Base-by-base conservation (phyloP, 37 sponge, comb jelly and placozoan species). In the Hormiphora californensis region DNA sequence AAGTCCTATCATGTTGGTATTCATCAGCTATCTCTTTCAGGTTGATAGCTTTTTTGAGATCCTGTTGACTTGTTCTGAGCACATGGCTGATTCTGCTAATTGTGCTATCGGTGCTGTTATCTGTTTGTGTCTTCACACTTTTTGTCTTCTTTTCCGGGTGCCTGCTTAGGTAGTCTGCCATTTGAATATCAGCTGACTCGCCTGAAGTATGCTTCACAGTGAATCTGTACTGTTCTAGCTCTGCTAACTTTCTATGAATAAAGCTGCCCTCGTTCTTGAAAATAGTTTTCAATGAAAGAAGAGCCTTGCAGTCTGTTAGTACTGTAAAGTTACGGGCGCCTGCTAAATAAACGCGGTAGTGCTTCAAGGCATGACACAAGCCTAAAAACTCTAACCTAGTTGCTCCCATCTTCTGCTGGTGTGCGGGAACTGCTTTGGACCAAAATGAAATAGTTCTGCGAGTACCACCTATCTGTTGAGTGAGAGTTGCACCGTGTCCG, bases 341-440 rank as follows among this genome's bases (percentile, higher is more conserved):
- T n/a, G n/a, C n/a, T 17, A 73, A 73, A 36, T 40, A 40, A 9
- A 73, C 38, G 21, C 81, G 81, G 46, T 46, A 73, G 44, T 73
- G 81, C 25, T 73, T 73, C 23, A 73, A 41, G 19, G 81, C 81
- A 22, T 43, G 46, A n/a, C 40, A 28, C 36, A 73, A 28, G 4
- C 81, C 81, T 73, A 73, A 73, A n/a, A 33, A 43, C 44, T 73
- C 81, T 22, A 73, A 36, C 43, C 43, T 73, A 73, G 81, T 73
- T 8, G 81, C 81, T n/a, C 81, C 81, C 5, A 73, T n/a, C 23
- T 73, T 73, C 23, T 73, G 81, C 11, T 73, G 81, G 38, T 73
- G 81, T 40, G 40, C 43, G n/a, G 81, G 81, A 36, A 73, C 81
- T n/a, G 46, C 43, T 73, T 73, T 27, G 43, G 46, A 43, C 46